Percentiles rank a stretch among this genome's conserved stretches.
These are phyloP conservation scores for Asarcornis scutulata DNA, from an alignment of 2,113 vertebrate genomes.

Conservation along the genomic window DNA sequence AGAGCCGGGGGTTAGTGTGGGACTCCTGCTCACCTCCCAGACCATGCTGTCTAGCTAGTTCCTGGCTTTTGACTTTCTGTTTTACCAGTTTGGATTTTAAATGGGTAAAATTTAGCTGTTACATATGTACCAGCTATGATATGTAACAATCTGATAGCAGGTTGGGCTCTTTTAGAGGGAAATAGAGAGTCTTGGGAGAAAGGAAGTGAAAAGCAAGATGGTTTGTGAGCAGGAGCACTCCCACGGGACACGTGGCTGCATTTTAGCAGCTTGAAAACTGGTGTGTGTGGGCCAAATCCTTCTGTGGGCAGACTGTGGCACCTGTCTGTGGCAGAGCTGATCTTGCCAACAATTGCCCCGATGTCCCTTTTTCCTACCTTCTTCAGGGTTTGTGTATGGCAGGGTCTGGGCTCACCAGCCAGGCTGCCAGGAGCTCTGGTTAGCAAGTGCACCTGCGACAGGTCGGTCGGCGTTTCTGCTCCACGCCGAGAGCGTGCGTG, in stretches of 20 bases:
- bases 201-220: not conserved
- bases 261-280: slow-evolving; percentile 33
- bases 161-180: not conserved
- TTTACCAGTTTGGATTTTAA: not conserved
- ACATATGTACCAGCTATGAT: too few relatives aligned
- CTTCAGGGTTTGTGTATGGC: not conserved
- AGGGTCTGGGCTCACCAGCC: not conserved
- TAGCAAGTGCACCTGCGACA: not conserved
- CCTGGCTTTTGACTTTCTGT: not conserved
- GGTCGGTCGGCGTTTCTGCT: slow-evolving; percentile 42
- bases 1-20: not conserved
- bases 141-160: not conserved
- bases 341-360: not conserved
- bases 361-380: not conserved
- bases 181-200: not conserved
- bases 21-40: not conserved
- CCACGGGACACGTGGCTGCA: not conserved
- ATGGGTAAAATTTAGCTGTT: not conserved
- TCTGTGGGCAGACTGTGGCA: not conserved
- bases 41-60: not conserved
- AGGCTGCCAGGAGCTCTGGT: not conserved
- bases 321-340: not conserved
- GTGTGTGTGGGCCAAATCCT: not conserved
- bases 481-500: fast-evolving
- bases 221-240: slow-evolving; percentile 6